These are phyloP conservation scores for Denticeps clupeoides DNA, from an alignment of 2,797 vertebrate species.

Conservation along the genomic window DNA sequence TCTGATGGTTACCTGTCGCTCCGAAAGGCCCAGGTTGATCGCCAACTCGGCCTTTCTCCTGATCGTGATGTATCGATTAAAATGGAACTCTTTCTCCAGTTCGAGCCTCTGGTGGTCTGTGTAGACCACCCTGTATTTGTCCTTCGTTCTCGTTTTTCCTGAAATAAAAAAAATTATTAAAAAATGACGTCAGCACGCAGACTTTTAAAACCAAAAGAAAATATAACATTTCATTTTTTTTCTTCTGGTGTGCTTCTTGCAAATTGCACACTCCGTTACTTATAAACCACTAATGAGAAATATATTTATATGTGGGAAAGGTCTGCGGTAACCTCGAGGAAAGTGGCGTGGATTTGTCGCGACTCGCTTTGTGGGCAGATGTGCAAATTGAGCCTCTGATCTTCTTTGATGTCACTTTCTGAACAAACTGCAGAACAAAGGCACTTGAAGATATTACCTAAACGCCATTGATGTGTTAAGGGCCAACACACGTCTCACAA, in stretches of 20 bases:
- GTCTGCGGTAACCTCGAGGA: too few species aligned
- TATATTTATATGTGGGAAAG: too few species aligned
- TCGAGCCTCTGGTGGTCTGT: conserved; percentile 90
- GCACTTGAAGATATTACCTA: conserved; percentile 67
- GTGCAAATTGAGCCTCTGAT: conserved; percentile 59
- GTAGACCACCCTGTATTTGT: conserved; percentile 92
- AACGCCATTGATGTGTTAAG: conserved; percentile 69
- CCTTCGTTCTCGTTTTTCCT: conserved; percentile 97
- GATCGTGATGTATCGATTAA: conserved; percentile 91
- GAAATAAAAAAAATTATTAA: conserved; percentile 13
- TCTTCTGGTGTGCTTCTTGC: too few species aligned
- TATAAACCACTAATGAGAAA: too few species aligned
- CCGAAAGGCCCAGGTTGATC: conserved; percentile 82
- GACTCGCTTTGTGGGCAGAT: conserved; percentile 31
- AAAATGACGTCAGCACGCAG: too few species aligned
- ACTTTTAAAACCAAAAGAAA: too few species aligned
- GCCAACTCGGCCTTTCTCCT: conserved; percentile 88
- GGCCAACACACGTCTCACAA: conserved; percentile 60
- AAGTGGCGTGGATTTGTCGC: too few species aligned
- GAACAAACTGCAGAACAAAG: conserved; percentile 67
- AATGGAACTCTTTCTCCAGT: conserved; percentile 95
- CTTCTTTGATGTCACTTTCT: conserved; percentile 68
- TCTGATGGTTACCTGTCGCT: conserved; percentile 75
- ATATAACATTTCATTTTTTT: too few species aligned
- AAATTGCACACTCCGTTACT: too few species aligned